These are phyloP conservation scores for Naja naja DNA, from an alignment of 2,113 vertebrate genomes.

Conservation along the genomic window DNA sequence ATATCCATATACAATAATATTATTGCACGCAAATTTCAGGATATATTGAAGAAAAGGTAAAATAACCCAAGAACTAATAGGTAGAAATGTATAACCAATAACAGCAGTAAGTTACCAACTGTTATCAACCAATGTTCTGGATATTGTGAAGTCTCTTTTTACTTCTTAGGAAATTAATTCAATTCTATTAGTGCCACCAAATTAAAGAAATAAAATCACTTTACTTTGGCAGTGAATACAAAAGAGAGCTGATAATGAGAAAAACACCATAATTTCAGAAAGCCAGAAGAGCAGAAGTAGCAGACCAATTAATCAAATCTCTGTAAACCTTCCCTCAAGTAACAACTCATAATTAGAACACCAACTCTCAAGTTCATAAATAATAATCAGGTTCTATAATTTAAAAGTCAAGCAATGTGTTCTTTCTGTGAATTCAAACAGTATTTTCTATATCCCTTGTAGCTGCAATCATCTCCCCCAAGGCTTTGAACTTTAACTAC, in stretches of 20 bases:
- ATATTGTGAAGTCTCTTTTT: slow-evolving; percentile 8
- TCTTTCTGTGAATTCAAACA: slow-evolving; percentile 20
- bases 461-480: slow-evolving; percentile 6
- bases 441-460: neutral
- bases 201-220: slow-evolving; percentile 7
- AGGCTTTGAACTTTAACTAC: slow-evolving; percentile 12
- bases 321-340: neutral
- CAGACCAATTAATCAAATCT: slow-evolving; percentile 24
- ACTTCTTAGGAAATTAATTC: slow-evolving; percentile 21
- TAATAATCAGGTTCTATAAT: neutral
- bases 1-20: neutral
- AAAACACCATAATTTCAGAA: slow-evolving; percentile 25
- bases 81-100: neutral
- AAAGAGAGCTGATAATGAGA: slow-evolving; percentile 1
- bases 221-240: slow-evolving; percentile 27
- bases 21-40: neutral
- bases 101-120: slow-evolving; percentile 38
- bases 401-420: slow-evolving; percentile 2
- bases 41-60: neutral
- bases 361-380: neutral
- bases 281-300: slow-evolving; percentile 33
- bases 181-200: slow-evolving; percentile 7
- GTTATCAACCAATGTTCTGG: neutral
- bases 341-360: slow-evolving; percentile 16
- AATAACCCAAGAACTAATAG: neutral